Evolutionary conservation across 2,113 vertebrate genomes (phyloP).

Genomic region (Isurus oxyrinchus): DNA sequence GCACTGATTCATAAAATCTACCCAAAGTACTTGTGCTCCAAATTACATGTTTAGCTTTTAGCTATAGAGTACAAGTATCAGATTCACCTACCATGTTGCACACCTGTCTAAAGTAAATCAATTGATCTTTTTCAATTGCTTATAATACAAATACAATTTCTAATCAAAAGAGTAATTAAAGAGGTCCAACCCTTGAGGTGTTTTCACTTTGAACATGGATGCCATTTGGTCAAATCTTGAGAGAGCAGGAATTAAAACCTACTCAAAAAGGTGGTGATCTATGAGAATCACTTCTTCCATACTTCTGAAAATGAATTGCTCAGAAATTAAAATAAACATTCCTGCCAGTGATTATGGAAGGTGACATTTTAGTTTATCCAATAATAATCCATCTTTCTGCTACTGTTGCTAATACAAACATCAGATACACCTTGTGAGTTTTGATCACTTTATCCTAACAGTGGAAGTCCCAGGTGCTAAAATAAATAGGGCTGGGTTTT

Average conservation of each 20-base stretch:
- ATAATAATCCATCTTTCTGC: background rate
- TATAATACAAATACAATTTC: background rate
- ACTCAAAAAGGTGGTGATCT: background rate
- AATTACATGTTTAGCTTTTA: too few species aligned
- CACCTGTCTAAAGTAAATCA: background rate
- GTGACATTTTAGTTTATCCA: background rate
- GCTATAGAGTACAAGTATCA: too few species aligned
- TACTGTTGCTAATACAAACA: background rate
- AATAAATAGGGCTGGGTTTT: background rate
- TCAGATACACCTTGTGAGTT: background rate
- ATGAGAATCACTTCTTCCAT: background rate
- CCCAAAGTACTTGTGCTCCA: too few species aligned
- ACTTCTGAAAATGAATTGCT: background rate
- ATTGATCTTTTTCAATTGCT: background rate
- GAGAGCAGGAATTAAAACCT: background rate
- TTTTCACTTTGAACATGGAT: background rate
- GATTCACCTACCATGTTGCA: too few species aligned
- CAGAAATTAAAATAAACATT: background rate
- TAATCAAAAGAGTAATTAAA: background rate
- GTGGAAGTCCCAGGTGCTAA: background rate
- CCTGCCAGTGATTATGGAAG: background rate
- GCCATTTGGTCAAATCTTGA: background rate
- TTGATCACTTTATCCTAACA: background rate
- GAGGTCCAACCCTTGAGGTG: background rate
- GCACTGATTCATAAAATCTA: too few species aligned